A percentile compares a stretch with the other conserved stretches of the same genome.
Conservation (phyloP, 2,888 invertebrate species). For the Acronicta leporina region DNA sequence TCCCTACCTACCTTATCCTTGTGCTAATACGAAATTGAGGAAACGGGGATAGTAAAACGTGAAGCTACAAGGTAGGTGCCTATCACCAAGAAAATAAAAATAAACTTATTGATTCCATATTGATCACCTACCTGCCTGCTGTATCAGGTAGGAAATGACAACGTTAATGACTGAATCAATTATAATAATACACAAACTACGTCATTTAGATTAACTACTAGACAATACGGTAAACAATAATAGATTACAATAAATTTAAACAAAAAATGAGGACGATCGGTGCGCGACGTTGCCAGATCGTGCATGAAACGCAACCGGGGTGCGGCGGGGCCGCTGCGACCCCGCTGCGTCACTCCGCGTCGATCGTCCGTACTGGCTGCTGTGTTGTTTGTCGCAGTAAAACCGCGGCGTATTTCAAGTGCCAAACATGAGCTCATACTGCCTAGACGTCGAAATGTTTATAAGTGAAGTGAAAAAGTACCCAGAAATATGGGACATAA, state of each 20-base stretch:
- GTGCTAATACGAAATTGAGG: too few species aligned
- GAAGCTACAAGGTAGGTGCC: too few species aligned
- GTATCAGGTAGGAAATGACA: background rate
- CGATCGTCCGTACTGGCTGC: slow-evolving; percentile 64
- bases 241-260: slow-evolving; percentile 53
- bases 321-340: slow-evolving; percentile 69
- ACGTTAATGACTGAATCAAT: slow-evolving; percentile 23
- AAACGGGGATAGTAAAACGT: background rate
- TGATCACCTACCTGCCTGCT: too few species aligned
- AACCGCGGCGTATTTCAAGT: slow-evolving; percentile 56
- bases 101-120: slow-evolving; percentile 37
- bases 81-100: slow-evolving; percentile 36
- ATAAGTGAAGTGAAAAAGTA: slow-evolving; percentile 77
- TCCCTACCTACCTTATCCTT: too few species aligned
- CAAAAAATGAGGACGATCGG: slow-evolving; percentile 44
- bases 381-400: slow-evolving; percentile 56
- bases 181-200: slow-evolving; percentile 20
- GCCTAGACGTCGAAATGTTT: slow-evolving; percentile 74
- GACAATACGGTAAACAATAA: slow-evolving; percentile 54
- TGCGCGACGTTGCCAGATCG: slow-evolving; percentile 67
- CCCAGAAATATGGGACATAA: slow-evolving; percentile 75
- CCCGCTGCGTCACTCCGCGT: slow-evolving; percentile 71
- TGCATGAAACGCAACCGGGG: slow-evolving; percentile 56
- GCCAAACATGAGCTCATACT: slow-evolving; percentile 61
- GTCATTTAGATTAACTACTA: slow-evolving; percentile 48